These are phyloP conservation scores for Agrotis ipsilon DNA, from an alignment of 2,888 invertebrate species.

Conservation along the genomic window DNA sequence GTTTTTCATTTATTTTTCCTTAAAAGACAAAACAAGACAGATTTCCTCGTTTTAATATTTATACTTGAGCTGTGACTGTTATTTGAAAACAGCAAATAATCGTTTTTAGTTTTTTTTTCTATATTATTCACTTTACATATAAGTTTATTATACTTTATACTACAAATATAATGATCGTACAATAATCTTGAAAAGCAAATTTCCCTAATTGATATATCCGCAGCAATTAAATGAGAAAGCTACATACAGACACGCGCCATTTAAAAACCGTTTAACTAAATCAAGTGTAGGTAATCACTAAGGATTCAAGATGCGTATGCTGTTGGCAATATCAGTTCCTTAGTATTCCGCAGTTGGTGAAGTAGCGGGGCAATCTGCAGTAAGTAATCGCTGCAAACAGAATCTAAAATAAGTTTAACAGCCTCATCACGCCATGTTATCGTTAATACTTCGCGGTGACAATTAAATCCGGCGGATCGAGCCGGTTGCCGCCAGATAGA, in stretches of 20 bases:
- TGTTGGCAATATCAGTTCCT: slow-evolving; percentile 61
- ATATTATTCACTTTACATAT: too few relatives aligned
- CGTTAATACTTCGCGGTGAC: slow-evolving; percentile 74
- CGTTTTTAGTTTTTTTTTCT: too few relatives aligned
- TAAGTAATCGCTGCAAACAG: slow-evolving; percentile 57
- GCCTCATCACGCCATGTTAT: slow-evolving; percentile 73
- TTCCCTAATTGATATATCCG: slow-evolving; percentile 21
- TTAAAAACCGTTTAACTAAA: slow-evolving; percentile 40
- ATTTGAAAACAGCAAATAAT: neutral
- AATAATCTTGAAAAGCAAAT: slow-evolving; percentile 21
- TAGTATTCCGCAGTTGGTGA: slow-evolving; percentile 64
- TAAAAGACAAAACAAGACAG: neutral
- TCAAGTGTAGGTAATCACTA: slow-evolving; percentile 53
- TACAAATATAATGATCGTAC: neutral
- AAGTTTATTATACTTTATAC: too few relatives aligned
- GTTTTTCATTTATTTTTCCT: slow-evolving; percentile 2
- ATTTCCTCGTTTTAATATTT: neutral
- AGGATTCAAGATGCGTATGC: slow-evolving; percentile 63
- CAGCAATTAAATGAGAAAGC: slow-evolving; percentile 44
- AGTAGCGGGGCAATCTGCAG: slow-evolving; percentile 43
- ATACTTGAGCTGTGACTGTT: neutral
- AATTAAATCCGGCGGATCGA: slow-evolving; percentile 76
- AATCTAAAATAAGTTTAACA: slow-evolving; percentile 72
- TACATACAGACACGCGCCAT: slow-evolving; percentile 18
- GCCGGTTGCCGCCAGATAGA: slow-evolving; percentile 75